Evolutionary conservation across 2,113 vertebrate genomes (phyloP), one percentile per base, ranked within the genome.

Genomic region (Mola mola): DNA sequence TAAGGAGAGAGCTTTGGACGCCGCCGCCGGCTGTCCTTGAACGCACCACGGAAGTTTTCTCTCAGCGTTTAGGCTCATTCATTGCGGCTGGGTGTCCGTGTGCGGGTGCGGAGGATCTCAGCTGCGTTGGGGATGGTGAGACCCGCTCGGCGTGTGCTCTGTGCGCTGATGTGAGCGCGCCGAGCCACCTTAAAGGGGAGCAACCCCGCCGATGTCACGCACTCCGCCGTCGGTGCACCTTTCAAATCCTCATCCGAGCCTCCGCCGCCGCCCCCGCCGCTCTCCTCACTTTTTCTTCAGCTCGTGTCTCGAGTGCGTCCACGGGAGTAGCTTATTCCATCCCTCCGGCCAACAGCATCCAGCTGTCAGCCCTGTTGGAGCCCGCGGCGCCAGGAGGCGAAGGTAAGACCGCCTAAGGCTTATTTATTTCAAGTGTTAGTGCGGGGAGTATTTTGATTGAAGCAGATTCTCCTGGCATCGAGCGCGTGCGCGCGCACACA

Each of bases 401-500:
- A 89, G 87, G 90, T 90, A 89, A 87, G 89, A 64, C n/a, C 62
- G 22, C 50, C 41, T 1, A 24, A 41, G 22, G 15, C 26, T 57
- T 28, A 7, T 62, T 37, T 3, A 64, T 26, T 43, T 28, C 3
- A 48, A 74, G 40, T 69, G 72, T 65, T n/a, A 12, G 46, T 48
- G 77, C 60, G 2, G 44, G 4, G 38, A 11, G 25, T 36, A 34
- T 51, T 29, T 20, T 43, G 28, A 20, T 16, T 13, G 47, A 43
- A 55, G 61, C 70, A 48, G 55, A 53, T 26, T 25, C 21, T 33
- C 12, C 56, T 70, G 46, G 16, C 44, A 13, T 55, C 8, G 52
- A 51, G 36, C 40, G 46, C 59, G 37, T 33, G 52, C 42, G 7
- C 29, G 8, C 29, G 29, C 29, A 33, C 8, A 10, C 3, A 33